Conservation (phyloP, 1,140 invertebrate genomes). For the Eulimnadia texana region DNA sequence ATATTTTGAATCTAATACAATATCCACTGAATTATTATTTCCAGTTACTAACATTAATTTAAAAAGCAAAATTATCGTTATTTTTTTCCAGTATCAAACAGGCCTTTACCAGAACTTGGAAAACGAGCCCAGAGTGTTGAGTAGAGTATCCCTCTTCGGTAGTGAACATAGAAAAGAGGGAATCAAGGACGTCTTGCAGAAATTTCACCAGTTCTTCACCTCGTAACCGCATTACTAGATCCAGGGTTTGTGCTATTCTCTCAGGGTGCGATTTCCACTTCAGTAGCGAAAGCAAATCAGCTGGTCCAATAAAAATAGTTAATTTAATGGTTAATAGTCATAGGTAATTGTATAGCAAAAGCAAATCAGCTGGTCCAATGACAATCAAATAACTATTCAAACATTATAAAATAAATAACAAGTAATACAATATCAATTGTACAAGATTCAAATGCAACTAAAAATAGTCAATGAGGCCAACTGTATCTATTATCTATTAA, state of each 20-base stretch:
- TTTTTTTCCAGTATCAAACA: too few relatives aligned
- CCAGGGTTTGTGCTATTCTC: constrained; percentile 66
- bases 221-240: constrained; percentile 59
- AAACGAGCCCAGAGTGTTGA: constrained; percentile 52
- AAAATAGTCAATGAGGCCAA: too few relatives aligned
- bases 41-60: too few relatives aligned
- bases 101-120: constrained; percentile 57
- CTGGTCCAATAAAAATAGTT: constrained; percentile 34
- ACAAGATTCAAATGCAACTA: too few relatives aligned
- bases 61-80: too few relatives aligned
- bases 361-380: constrained; percentile 53
- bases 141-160: constrained; percentile 81
- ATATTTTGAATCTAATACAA: too few relatives aligned
- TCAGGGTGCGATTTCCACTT: constrained; percentile 82
- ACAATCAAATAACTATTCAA: too few relatives aligned
- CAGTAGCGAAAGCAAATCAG: constrained; percentile 69
- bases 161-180: constrained; percentile 84
- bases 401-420: too few relatives aligned
- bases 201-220: constrained; percentile 93
- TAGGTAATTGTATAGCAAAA: too few relatives aligned
- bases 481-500: too few relatives aligned
- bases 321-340: background rate
- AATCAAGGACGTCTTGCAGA: constrained; percentile 86
- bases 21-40: too few relatives aligned
- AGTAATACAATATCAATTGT: too few relatives aligned